Evolutionary conservation across 1,140 invertebrate genomes (phyloP).

Genomic region (Bombus consobrinus): DNA sequence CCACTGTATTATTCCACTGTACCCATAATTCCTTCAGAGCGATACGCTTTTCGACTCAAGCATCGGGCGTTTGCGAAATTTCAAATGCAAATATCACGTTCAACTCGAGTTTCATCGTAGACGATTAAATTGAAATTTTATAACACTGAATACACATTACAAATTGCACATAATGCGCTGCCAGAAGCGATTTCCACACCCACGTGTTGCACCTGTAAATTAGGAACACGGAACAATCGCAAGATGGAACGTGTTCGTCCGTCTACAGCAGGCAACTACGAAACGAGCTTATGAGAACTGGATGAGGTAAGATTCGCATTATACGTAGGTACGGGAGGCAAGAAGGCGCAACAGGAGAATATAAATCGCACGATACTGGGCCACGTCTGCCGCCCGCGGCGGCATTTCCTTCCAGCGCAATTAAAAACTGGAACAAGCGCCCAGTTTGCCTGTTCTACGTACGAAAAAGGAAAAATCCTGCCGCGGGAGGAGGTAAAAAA

Average conservation of each 20-base stretch:
- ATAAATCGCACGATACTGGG: conserved; percentile 63
- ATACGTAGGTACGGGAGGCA: conserved; percentile 50
- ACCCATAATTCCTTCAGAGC: no score
- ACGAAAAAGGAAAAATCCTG: not conserved
- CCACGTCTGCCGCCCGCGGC: conserved; percentile 47
- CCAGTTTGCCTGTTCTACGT: not conserved
- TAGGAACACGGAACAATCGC: not conserved
- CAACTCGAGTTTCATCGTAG: no score
- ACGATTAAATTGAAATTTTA: not conserved
- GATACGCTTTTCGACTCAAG: no score
- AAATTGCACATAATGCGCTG: not conserved
- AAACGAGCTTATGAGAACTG: conserved; percentile 64
- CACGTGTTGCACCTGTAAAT: not conserved
- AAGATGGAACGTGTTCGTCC: conserved; percentile 7
- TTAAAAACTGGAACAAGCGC: conserved; percentile 69
- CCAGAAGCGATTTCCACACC: not conserved
- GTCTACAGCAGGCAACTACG: conserved; percentile 1
- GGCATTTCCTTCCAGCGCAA: conserved; percentile 63
- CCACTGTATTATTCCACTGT: no score
- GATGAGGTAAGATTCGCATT: conserved; percentile 62
- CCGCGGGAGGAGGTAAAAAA: conserved; percentile 1
- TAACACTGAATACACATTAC: not conserved
- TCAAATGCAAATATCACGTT: no score
- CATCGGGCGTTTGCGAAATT: no score
- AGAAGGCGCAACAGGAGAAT: conserved; percentile 58